A percentile compares a stretch with the other conserved stretches of the same genome.
phyloP scores from a whole-genome alignment of 2,888 invertebrate species.

The Unio pictorum region DNA sequence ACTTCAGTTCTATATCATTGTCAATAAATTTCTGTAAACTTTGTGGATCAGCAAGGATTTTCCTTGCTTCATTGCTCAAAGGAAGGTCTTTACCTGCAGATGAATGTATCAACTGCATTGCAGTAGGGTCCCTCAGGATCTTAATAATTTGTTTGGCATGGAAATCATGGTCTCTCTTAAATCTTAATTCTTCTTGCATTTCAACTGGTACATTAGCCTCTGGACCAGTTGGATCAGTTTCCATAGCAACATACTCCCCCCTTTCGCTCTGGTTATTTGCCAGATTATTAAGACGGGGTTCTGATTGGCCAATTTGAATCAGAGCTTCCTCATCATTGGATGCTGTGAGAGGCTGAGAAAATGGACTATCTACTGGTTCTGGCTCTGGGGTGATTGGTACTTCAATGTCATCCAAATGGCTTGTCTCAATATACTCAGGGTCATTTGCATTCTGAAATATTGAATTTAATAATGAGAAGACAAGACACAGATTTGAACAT shows the following conservation, averaged over 20 bases:
- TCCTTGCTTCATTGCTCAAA: slow-evolving; percentile 8
- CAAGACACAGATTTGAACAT: background rate
- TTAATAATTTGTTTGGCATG: slow-evolving; percentile 22
- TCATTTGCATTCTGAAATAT: slow-evolving; percentile 23
- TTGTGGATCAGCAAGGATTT: slow-evolving; percentile 16
- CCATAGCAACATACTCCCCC: too few relatives aligned
- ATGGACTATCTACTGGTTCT: background rate
- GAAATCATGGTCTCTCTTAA: slow-evolving; percentile 5
- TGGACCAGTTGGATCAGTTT: too few relatives aligned
- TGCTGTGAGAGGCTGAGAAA: too few relatives aligned
- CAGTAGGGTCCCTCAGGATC: slow-evolving; percentile 25
- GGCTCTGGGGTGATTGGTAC: background rate
- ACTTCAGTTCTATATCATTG: slow-evolving; percentile 18
- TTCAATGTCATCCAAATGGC: slow-evolving; percentile 24
- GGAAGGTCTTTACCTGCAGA: slow-evolving; percentile 13
- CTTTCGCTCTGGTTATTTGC: too few relatives aligned
- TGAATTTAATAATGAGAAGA: background rate
- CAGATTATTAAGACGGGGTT: too few relatives aligned
- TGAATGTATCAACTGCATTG: slow-evolving; percentile 21
- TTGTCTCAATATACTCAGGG: slow-evolving; percentile 21
- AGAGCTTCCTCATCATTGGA: too few relatives aligned
- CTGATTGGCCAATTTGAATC: too few relatives aligned
- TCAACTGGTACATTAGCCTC: too few relatives aligned
- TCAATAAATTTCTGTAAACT: slow-evolving; percentile 23
- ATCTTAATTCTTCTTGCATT: slow-evolving; percentile 8